Base-by-base conservation (phyloP, 2,797 vertebrate genomes). In the Syngnathus rostellatus region DNA sequence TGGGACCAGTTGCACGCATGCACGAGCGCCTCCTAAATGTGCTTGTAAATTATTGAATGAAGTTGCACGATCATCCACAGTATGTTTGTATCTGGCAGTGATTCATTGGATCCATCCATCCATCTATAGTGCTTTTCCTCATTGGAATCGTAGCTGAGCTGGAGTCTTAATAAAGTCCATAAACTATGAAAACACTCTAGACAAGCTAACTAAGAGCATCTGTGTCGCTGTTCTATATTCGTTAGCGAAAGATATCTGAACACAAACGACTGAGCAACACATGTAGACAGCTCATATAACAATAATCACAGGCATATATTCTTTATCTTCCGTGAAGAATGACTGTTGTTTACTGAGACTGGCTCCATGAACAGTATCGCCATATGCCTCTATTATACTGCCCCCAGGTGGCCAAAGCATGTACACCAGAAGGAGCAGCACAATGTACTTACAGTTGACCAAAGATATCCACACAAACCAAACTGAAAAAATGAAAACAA, bases 1-100 rank as follows among this genome's bases (percentile, higher is more conserved):
- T 67, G 74, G 69, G 69, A 81, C 68, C 68, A 72, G 14, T 7
- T 2, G 65, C 64, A 41, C 68, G 72, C 72, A 76, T 70, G 68
- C 65, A 66, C 61, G 67, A 68, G 64, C 66, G 68, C 75, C 66
- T 69, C 45, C 21, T 74, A 40, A 63, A 43, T 9, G 59, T 48
- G 64, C 73, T 72, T 69, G 63, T 83, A 68, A 84, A 78, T 85
- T 69, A 83, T 80, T 81, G 10, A 83, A 74, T 61, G 65, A 68
- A 63, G 71, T 25, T 58, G 54, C 40, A 23, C 8, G 3, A 71
- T 54, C 17, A 9, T 72, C 66, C 9, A 7, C 25, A 0, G 2
- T 5, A 16, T 2, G 25, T 57, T 31, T 57, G 14, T 31, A 12
- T 57, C 37, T 57, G 25, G 11, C 54, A 37, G 54, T 57, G 25